Base-by-base conservation (phyloP, 2,113 vertebrate species). In the Nesogale talazaci region DNA sequence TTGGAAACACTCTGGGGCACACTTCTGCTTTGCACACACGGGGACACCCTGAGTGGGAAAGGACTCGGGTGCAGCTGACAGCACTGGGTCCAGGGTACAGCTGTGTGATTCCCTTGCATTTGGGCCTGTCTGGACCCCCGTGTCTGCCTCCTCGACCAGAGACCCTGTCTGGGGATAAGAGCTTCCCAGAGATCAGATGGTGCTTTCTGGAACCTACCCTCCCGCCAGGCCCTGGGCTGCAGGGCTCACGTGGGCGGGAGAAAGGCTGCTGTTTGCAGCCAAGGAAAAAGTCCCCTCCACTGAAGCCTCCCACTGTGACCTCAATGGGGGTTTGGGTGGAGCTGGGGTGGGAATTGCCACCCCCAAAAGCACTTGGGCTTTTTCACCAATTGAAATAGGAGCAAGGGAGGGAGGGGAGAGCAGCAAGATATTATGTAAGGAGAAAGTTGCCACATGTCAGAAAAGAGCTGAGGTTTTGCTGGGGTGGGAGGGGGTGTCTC, bases 181-280 rank as follows among this genome's bases (percentile, higher is more conserved):
- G 25, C 46, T 94, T 95, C 93, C 70, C 88, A 85, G 93, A 95
- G 94, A 92, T 88, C 91, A 82, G 52, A 56, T 52, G 80, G 83
- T 94, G 80, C 92, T 95, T 72, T 72, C 1, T 0, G 83, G 77
- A 94, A 59, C 74, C 67, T 69, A 12, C 56, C 63, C 74, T 2
- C 89, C 89, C 85, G 3, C 89, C 85, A 94, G 93, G 93, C 94
- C 93, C 69, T 77, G 27, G 89, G 93, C 91, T 46, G 80, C 91
- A 69, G 52, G 65, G 82, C 92, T 96, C 78, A 79, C 36, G 15
- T 95, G 88, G 81, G 86, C 52, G 19, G 40, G 42, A 85, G 80
- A 75, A 83, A 88, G 93, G 59, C 70, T 76, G n/a, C 85, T 93
- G 86, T 91, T 95, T 80, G 85, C 36, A 59, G 83, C 40, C 20